A percentile compares a stretch with the other conserved stretches of the same genome.
Conservation (phyloP, 2,797 vertebrate genomes). For the Leptodactylus fallax region DNA sequence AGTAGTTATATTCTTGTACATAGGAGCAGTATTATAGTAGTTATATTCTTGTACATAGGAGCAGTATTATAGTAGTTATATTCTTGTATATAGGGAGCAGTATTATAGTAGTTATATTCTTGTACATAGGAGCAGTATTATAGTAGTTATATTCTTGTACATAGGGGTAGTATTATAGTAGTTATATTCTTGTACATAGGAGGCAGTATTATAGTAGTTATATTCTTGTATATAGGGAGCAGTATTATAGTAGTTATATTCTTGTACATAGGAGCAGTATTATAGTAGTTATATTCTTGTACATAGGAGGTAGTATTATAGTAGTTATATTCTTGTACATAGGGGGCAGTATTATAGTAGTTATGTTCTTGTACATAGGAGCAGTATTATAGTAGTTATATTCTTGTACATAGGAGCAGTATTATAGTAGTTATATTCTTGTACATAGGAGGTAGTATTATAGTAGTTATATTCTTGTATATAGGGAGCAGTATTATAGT, state of each 20-base stretch:
- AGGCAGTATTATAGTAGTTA: too few species aligned
- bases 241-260: neutral
- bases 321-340: neutral
- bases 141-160: conserved; percentile 1
- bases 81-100: neutral
- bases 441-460: neutral
- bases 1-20: neutral
- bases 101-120: neutral
- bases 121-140: neutral
- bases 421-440: conserved; percentile 6
- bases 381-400: neutral
- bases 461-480: neutral
- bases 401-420: neutral
- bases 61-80: conserved; percentile 4
- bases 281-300: conserved; percentile 5
- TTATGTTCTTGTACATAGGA: neutral
- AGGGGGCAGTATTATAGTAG: neutral
- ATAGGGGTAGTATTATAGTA: neutral
- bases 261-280: neutral
- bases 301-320: neutral
- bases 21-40: neutral
- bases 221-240: neutral
- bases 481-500: neutral
- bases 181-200: too few species aligned
- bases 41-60: neutral